Percentiles rank a stretch among this genome's conserved stretches.
Conservation (phyloP, 2,888 invertebrate species). For the Agonopterix arenella region DNA sequence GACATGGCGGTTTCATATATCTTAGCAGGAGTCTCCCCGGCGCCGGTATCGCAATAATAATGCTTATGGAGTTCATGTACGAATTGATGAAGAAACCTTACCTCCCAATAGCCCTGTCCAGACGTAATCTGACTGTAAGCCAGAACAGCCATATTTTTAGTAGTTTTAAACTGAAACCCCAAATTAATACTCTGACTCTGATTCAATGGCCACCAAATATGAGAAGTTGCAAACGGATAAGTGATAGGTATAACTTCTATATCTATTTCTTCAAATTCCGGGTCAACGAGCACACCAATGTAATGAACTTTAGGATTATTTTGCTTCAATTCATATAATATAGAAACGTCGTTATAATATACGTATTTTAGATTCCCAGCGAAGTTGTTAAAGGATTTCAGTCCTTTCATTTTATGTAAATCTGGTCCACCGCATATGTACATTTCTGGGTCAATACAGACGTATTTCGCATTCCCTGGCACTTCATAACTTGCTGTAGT, state of each 20-base stretch:
- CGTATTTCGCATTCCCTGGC: constrained; percentile 79
- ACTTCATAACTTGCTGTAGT: constrained; percentile 83
- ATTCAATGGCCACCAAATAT: constrained; percentile 92
- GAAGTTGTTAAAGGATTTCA: constrained; percentile 89
- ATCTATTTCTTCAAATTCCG: constrained; percentile 89
- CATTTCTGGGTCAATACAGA: constrained; percentile 95
- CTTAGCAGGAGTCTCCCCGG: too few relatives aligned
- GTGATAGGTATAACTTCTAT: constrained; percentile 93
- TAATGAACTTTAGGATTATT: constrained; percentile 91
- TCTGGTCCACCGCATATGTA: constrained; percentile 94
- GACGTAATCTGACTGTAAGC: constrained; percentile 89
- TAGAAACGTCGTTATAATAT: constrained; percentile 94
- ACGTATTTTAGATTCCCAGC: constrained; percentile 94
- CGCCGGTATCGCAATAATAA: too few relatives aligned
- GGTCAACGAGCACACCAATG: constrained; percentile 83
- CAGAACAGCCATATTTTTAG: constrained; percentile 87
- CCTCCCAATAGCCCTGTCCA: constrained; percentile 92
- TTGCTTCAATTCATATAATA: constrained; percentile 90
- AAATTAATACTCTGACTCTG: constrained; percentile 84
- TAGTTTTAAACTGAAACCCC: constrained; percentile 92
- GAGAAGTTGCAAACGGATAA: constrained; percentile 92
- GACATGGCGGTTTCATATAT: too few relatives aligned
- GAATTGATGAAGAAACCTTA: constrained; percentile 42
- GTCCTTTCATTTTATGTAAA: constrained; percentile 87
- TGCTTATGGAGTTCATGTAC: too few relatives aligned